Base-by-base conservation (phyloP, 2,797 vertebrate genomes). In the Melanotaenia boesemani region DNA sequence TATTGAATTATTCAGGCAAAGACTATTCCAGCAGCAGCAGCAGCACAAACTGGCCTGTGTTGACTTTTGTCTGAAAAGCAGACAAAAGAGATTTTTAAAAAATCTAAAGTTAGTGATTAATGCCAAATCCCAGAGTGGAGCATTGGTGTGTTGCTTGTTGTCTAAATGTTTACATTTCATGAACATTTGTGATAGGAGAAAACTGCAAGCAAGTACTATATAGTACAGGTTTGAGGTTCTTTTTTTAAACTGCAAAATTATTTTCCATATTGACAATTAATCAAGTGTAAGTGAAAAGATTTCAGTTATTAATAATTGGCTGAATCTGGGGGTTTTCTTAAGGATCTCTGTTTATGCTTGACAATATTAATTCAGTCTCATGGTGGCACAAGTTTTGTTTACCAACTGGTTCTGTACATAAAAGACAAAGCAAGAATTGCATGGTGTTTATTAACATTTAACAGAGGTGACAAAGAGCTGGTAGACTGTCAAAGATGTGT, bases 1-100 rank as follows among this genome's bases (percentile, higher is more conserved):
- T 72, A 79, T 70, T 92, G 74, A 91, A 93, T 91, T 90, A 93
- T 91, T 92, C 88, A 91, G 72, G 78, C 79, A 77, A 56, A 68
- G 83, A 86, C 86, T 72, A 83, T 68, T 50, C 74, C 68, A 66
- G 80, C 66, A 73, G 79, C 67, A 73, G 79, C 67, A 44, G 58
- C 54, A 39, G 65, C 75, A 73, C 32, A 62, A 72, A 50, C 18
- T 64, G 44, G 60, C 22, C 52, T 36, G 26, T 65, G 78, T 80
- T 82, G 77, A 77, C 70, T 85, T 76, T 67, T 67, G 22, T 46
- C 44, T 73, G 61, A 41, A 70, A 79, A 73, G 62, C 36, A 79
- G 30, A 78, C 48, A 63, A 52, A 50, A 71, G 57, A 67, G 32
- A 71, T 76, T 83, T 76, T 5, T 52, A 66, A 79, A 76, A 80